phyloP scores from a whole-genome alignment of 2,888 invertebrate species.

The Standfussiana lucernea region DNA sequence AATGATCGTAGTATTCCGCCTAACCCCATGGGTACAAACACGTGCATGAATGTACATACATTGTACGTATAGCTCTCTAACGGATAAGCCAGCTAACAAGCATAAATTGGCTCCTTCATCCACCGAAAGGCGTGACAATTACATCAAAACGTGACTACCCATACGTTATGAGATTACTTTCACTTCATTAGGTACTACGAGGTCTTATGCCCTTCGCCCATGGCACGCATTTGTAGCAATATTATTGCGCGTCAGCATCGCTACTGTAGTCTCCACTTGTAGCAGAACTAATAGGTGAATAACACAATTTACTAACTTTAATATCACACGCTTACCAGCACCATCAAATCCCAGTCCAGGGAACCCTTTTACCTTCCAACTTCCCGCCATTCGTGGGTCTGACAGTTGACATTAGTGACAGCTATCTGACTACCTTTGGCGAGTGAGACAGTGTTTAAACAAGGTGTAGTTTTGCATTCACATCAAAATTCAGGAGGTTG shows the following conservation, averaged over 20 bases:
- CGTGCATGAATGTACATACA: not conserved
- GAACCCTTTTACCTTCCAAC: no score
- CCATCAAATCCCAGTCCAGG: no score
- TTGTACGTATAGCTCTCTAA: not conserved
- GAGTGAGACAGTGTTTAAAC: no score
- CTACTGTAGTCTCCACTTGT: no score
- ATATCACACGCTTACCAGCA: no score
- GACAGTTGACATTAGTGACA: no score
- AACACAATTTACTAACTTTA: no score
- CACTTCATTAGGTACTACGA: conserved; percentile 7
- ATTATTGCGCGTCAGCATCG: not conserved
- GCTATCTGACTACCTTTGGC: no score
- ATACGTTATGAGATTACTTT: conserved; percentile 26
- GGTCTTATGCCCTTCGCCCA: conserved; percentile 3
- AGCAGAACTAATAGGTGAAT: no score
- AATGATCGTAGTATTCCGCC: not conserved
- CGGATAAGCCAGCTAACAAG: conserved; percentile 9
- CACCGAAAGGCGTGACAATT: conserved; percentile 38
- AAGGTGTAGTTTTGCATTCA: no score
- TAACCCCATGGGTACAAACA: not conserved
- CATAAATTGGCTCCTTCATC: not conserved
- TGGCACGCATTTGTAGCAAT: not conserved
- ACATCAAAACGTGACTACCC: conserved; percentile 27
- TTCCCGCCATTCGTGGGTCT: no score
- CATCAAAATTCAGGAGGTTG: no score